Evolutionary conservation across 2,888 invertebrate genomes (phyloP), one percentile per base, ranked within the genome.

Genomic region (Muscina levida): DNA sequence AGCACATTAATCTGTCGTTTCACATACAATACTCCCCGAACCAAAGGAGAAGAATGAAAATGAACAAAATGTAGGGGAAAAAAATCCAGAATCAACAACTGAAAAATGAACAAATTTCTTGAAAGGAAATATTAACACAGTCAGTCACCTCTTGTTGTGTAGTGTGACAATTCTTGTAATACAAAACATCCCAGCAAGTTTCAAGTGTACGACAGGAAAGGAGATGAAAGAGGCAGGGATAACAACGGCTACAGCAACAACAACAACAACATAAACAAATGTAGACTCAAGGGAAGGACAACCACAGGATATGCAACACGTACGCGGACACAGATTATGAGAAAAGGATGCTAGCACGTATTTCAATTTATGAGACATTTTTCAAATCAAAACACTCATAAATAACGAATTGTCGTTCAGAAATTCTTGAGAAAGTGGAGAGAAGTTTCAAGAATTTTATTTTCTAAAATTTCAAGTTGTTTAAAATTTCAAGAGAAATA

Each of bases 1-100:
- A 77, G 72, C 67, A 77, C 80, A 82, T 82, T 82, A 82, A 83
- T 83, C 79, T 83, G 82, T 82, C 78, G 75, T 80, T 74, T 68
- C 73, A 57, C 67, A 31, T 81, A 70, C 76, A 70, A 72, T n/a
- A n/a, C n/a, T n/a, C n/a, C n/a, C n/a, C n/a, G n/a, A n/a, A n/a
- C n/a, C n/a, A n/a, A n/a, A n/a, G n/a, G n/a, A n/a, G n/a, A n/a
- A n/a, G n/a, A n/a, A n/a, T n/a, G n/a, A n/a, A n/a, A n/a, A n/a
- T n/a, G n/a, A n/a, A n/a, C n/a, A n/a, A n/a, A n/a, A n/a, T n/a
- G n/a, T n/a, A n/a, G n/a, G n/a, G n/a, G n/a, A 78, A 77, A 77
- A n/a, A n/a, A n/a, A n/a, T n/a, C n/a, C n/a, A n/a, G n/a, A 66
- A 79, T 17, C 56, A 31, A 31, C 57, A 59, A 37, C 37, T 5